Conservation (phyloP, 2,113 vertebrate genomes). For the Odontesthes bonariensis region DNA sequence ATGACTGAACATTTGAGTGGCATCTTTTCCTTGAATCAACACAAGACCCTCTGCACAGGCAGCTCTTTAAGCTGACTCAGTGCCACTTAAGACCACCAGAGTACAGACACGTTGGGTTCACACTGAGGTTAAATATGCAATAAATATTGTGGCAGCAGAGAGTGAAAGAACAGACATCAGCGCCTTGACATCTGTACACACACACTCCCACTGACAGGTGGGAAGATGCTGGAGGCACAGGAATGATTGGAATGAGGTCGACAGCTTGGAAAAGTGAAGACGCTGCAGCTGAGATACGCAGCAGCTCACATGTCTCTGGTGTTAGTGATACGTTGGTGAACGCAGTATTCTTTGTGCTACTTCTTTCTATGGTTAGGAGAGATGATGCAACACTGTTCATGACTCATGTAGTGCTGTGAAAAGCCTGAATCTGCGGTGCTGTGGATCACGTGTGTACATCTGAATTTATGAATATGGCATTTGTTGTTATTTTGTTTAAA, state of each 20-base stretch:
- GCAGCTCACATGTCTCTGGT: constrained; percentile 6
- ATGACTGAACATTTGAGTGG: background rate
- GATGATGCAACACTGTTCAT: too few species aligned
- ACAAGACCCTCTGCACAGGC: constrained; percentile 1
- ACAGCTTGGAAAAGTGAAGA: constrained; percentile 20
- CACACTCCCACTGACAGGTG: constrained; percentile 5
- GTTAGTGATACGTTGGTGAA: too few species aligned
- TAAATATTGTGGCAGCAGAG: constrained; percentile 73
- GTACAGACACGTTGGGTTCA: constrained; percentile 56
- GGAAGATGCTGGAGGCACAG: background rate
- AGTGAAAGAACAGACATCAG: constrained; percentile 46
- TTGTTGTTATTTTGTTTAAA: too few species aligned
- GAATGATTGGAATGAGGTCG: constrained; percentile 48
- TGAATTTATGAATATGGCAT: too few species aligned
- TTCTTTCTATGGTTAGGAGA: too few species aligned
- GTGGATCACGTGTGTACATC: too few species aligned
- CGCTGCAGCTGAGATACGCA: background rate
- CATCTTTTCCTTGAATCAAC: background rate
- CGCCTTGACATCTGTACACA: constrained; percentile 16
- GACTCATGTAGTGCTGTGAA: too few species aligned
- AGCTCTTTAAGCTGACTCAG: constrained; percentile 2
- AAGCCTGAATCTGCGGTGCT: too few species aligned
- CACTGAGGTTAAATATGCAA: constrained; percentile 71
- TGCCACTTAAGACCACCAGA: constrained; percentile 36
- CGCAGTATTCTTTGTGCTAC: too few species aligned